These are phyloP conservation scores for Neopelma chrysocephalum DNA, from an alignment of 2,797 vertebrate genomes.

Conservation along the genomic window DNA sequence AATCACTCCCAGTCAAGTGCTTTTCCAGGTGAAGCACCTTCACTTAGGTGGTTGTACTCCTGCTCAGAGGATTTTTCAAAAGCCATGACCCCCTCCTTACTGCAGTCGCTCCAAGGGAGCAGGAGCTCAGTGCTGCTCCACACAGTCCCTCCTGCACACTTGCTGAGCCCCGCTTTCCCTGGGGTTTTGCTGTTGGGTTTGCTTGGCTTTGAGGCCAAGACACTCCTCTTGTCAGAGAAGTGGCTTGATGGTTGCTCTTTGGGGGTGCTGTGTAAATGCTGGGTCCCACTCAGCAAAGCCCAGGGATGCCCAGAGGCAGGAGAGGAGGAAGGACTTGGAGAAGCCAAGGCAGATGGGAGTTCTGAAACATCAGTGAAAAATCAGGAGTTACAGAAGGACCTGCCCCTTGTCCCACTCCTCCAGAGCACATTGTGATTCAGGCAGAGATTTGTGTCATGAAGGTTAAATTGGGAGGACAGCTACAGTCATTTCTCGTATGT, in stretches of 20 bases:
- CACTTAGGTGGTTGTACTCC: accelerated
- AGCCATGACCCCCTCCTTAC: accelerated
- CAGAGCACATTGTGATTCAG: background rate
- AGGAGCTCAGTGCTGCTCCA: background rate
- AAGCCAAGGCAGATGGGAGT: background rate
- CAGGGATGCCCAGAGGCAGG: background rate
- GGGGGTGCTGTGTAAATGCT: background rate
- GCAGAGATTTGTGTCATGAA: background rate
- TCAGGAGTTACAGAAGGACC: background rate
- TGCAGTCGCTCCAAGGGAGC: accelerated
- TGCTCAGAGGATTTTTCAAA: background rate
- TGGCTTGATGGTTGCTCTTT: background rate
- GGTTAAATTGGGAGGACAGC: conserved; percentile 21
- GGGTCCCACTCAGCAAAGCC: background rate
- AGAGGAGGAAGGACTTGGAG: background rate
- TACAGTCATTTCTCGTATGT: background rate
- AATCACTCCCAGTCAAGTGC: background rate
- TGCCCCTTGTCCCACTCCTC: background rate
- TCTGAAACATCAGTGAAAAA: background rate
- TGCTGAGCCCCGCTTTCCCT: accelerated
- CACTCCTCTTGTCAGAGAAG: background rate
- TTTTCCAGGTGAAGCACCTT: background rate
- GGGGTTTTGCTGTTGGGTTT: background rate
- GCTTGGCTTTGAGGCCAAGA: background rate
- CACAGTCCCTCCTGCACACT: accelerated